Evolutionary conservation across 2,113 vertebrate species (phyloP), one percentile per base, ranked within the genome.

Genomic region (Catharus bicknelli): DNA sequence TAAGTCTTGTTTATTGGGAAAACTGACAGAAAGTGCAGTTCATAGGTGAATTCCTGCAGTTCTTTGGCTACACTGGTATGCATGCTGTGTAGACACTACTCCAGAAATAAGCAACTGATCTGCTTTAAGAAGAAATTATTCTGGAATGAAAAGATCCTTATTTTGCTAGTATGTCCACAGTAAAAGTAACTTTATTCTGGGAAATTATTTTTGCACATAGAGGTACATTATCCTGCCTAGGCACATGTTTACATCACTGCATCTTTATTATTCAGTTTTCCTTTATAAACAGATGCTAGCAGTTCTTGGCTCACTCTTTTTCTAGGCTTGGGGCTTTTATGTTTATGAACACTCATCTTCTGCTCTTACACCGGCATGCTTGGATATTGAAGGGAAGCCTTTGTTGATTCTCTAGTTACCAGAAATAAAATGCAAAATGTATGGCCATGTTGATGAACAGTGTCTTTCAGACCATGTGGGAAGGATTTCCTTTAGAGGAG

Each of bases 21-120:
- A 89, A 66, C 12, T 29, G 74, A 16, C 45, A 58, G 34, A 45
- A 83, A 87, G 29, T 58, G 32, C 55, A 68, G 54, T 48, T 29
- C 18, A 22, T 27, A 63, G 43, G 19, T 3, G 5, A 88, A 34
- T n/a, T 94, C 21, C 59, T 6, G 4, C 32, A 73, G 54, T 76
- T 54, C 29, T 62, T 25, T 0, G 0, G 34, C 61, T 69, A 15
- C 2, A 13, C 34, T 3, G 2, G 11, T 40, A 16, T 47, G 19
- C 42, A 21, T 50, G 30, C 27, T 72, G 25, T 30, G 38, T 53
- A 84, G 79, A 85, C 34, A 32, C 32, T 40, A 34, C 57, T 86
- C 34, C 38, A 76, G 43, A 85, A 57, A 57, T 15, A 85, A 87
- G 40, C 62, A 89, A 26, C 13, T 54, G 57, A 13, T 83, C 14